Evolutionary conservation across 2,113 vertebrate genomes (phyloP), one percentile per base, ranked within the genome.

Genomic region (Microcebus lehilahytsara): DNA sequence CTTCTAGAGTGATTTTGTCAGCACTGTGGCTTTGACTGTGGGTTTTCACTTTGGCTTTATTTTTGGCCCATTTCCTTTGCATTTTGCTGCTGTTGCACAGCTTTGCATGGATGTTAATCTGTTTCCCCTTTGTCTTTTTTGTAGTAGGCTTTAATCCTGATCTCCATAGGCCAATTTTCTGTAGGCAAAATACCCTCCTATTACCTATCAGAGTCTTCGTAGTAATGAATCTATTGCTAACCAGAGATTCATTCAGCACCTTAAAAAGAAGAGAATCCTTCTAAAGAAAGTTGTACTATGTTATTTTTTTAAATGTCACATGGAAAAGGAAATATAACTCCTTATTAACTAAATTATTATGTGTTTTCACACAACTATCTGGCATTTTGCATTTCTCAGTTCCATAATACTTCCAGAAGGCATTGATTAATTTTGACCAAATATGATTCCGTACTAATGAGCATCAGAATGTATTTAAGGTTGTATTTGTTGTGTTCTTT

Each of bases 321-420:
- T 83, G 53, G 84, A 83, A 96, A 89, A 96, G 75, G 71, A 74
- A 92, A 22, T 67, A 4, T 6, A 84, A 46, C 8, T 90, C 22
- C 5, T 85, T 58, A 13, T 51, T 84, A 71, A 58, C 79, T 81
- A 22, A 91, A 66, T 34, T 69, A 66, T 34, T 69, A 16, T 66
- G 40, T 88, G 34, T 74, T 91, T 75, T 86, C 84, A 97, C 60
- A 77, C 32, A 77, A 6, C 46, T 75, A 46, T 62, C 84, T 95
- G 95, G 62, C 14, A 12, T 79, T 95, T 95, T 93, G 86, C 25
- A 23, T 92, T 91, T 94, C 64, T 95, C 32, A 17, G 79, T 58
- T 89, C 71, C 51, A 34, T n/a, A 32, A 80, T 42, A 64, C 58
- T 66, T 91, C 42, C 69, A 17, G 66, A 88, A 96, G 72, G 67